Evolutionary conservation across 2,113 vertebrate species (phyloP), one percentile per base, ranked within the genome.

Genomic region (Spilogale gracilis): DNA sequence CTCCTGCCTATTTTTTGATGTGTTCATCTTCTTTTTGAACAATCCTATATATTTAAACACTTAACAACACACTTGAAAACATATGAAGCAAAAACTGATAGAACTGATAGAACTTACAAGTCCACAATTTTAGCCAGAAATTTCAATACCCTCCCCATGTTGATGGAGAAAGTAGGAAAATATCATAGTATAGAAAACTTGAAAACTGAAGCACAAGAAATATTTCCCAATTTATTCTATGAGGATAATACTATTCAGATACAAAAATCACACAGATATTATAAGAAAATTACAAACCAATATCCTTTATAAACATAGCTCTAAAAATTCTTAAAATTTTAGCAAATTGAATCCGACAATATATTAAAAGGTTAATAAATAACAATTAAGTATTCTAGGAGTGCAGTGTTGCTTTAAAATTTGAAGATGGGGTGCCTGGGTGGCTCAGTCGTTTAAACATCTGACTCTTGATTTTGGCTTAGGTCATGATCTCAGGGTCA

Each of bases 281-380:
- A 81, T 1, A 52, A 69, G 50, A 48, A 93, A 69, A 52, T 27
- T 76, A 73, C 0, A 88, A 43, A 88, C 17, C 9, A 48, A 20
- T 79, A 61, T 89, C 7, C n/a, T 17, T 89, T 60, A 60, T 67
- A 65, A n/a, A 38, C 9, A 84, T 78, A n/a, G 7, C 48, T 60
- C 30, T 1, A 89, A 89, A 89, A 84, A 58, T 90, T 74, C 32
- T 65, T 80, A 95, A 78, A 71, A 48, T 71, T 89, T 89, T 89
- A 88, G 20, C 32, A 84, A 89, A 63, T 79, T 38, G 11, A 67
- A 69, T 76, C 6, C 2, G 27, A 92, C 5, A 80, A 38, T 71
- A 60, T 32, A 25, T 76, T 50, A 54, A 87, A 58, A 87, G n/a
- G 20, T n/a, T 52, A 71, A 81, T n/a, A 73, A 30, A 43, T 60